Evolutionary conservation across 2,888 invertebrate genomes (phyloP).

Genomic region (Abrostola tripartita): DNA sequence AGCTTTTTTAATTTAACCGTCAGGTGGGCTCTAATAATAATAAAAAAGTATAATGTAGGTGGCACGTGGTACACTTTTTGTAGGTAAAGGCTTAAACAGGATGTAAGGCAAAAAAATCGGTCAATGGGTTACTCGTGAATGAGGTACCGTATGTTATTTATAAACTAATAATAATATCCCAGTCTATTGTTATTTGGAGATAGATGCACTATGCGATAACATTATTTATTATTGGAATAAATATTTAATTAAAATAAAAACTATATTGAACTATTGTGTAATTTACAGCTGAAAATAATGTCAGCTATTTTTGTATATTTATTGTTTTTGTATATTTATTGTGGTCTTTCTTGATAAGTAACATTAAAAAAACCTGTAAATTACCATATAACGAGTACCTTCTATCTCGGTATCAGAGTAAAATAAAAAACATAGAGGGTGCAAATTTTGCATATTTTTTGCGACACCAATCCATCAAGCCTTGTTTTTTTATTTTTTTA

Average conservation of each 20-base stretch:
- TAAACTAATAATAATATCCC: slow-evolving; percentile 1
- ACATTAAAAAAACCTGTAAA: slow-evolving; percentile 63
- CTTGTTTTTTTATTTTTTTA: slow-evolving; percentile 54
- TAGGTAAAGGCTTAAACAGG: slow-evolving; percentile 57
- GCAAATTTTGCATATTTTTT: slow-evolving; percentile 61
- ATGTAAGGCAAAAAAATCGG: slow-evolving; percentile 61
- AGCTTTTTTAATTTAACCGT: slow-evolving; percentile 25
- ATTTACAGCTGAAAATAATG: no score
- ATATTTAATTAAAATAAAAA: no score
- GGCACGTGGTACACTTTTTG: slow-evolving; percentile 71
- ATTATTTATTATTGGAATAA: no score
- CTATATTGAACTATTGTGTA: no score
- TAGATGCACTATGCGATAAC: no score
- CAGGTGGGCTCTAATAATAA: slow-evolving; percentile 61
- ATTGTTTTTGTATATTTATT: slow-evolving; percentile 21
- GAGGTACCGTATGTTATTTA: slow-evolving; percentile 49
- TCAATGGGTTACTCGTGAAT: slow-evolving; percentile 66
- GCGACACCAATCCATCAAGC: slow-evolving; percentile 46
- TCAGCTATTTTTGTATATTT: not conserved
- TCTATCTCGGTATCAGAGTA: slow-evolving; percentile 75
- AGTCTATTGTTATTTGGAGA: not conserved
- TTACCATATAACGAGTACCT: slow-evolving; percentile 71
- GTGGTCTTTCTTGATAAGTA: slow-evolving; percentile 6
- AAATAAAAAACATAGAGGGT: slow-evolving; percentile 49
- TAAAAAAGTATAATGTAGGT: slow-evolving; percentile 46